Conservation (phyloP, 2,797 vertebrate species). For the Mus caroli region DNA sequence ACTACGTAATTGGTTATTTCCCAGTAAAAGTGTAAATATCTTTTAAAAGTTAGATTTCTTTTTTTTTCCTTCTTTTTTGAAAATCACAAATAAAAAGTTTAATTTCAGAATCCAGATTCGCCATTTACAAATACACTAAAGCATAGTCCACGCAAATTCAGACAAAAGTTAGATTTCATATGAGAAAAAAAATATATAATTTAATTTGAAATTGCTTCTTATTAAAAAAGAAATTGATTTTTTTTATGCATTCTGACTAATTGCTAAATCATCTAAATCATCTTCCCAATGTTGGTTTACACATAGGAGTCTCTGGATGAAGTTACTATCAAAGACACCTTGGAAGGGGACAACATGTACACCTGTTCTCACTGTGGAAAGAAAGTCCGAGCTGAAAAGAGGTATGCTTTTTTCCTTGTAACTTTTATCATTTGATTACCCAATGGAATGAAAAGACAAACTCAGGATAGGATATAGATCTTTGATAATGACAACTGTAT, state of each 20-base stretch:
- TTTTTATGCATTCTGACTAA: constrained; percentile 29
- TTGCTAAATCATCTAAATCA: constrained; percentile 58
- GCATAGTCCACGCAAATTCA: too few species aligned
- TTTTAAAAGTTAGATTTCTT: constrained; percentile 37
- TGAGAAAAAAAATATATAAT: neutral
- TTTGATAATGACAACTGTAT: constrained; percentile 9
- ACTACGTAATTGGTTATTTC: constrained; percentile 15
- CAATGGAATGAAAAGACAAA: constrained; percentile 23
- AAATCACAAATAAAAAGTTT: too few species aligned
- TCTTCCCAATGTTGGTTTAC: constrained; percentile 50
- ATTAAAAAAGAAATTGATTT: neutral
- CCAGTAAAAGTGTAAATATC: constrained; percentile 32
- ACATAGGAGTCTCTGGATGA: constrained; percentile 97
- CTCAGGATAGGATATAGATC: neutral
- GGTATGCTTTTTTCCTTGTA: constrained; percentile 87
- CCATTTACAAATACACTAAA: too few species aligned
- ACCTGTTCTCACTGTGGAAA: constrained; percentile 99
- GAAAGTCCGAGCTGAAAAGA: constrained; percentile 98
- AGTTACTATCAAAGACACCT: constrained; percentile 99
- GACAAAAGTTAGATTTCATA: neutral
- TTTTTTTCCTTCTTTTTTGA: too few species aligned
- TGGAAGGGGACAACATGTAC: constrained; percentile 99
- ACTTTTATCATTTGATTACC: constrained; percentile 26
- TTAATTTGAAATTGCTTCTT: neutral
- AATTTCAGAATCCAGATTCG: too few species aligned